These are phyloP conservation scores for Amiota minor DNA, from an alignment of 2,888 invertebrate genomes.

Conservation along the genomic window DNA sequence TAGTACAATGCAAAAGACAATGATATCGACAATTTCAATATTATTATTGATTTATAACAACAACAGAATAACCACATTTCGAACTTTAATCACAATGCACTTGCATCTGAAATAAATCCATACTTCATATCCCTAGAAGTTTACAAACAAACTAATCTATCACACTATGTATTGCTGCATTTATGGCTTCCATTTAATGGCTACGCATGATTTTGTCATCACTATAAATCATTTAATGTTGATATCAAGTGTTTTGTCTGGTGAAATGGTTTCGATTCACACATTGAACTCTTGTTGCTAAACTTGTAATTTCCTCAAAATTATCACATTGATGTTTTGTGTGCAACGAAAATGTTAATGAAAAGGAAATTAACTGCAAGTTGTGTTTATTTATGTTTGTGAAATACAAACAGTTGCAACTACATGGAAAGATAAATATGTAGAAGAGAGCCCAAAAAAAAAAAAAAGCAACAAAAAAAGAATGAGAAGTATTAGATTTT, in stretches of 20 bases:
- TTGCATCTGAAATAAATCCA: not conserved
- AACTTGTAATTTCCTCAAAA: constrained; percentile 50
- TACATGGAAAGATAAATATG: too few species aligned
- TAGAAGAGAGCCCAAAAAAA: too few species aligned
- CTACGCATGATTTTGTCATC: constrained; percentile 47
- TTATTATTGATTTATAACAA: constrained; percentile 45
- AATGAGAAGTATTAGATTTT: too few species aligned
- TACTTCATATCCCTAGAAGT: not conserved
- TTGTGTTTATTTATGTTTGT: constrained; percentile 27
- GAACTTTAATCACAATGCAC: not conserved
- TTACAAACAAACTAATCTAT: constrained; percentile 1
- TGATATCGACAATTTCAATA: constrained; percentile 37
- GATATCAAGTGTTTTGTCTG: constrained; percentile 21
- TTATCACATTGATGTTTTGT: constrained; percentile 31
- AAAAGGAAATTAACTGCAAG: constrained; percentile 57
- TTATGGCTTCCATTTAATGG: constrained; percentile 22
- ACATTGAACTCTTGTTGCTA: constrained; percentile 31
- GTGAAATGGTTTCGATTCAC: not conserved
- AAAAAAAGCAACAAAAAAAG: too few species aligned
- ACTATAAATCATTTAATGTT: constrained; percentile 52
- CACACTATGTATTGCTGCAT: not conserved
- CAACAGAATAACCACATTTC: not conserved
- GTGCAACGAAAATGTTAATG: constrained; percentile 51
- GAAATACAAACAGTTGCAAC: too few species aligned
- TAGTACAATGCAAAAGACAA: constrained; percentile 33